Evolutionary conservation across 2,888 invertebrate species (phyloP), one percentile per base, ranked within the genome.

Genomic region (Sympetrum striolatum): DNA sequence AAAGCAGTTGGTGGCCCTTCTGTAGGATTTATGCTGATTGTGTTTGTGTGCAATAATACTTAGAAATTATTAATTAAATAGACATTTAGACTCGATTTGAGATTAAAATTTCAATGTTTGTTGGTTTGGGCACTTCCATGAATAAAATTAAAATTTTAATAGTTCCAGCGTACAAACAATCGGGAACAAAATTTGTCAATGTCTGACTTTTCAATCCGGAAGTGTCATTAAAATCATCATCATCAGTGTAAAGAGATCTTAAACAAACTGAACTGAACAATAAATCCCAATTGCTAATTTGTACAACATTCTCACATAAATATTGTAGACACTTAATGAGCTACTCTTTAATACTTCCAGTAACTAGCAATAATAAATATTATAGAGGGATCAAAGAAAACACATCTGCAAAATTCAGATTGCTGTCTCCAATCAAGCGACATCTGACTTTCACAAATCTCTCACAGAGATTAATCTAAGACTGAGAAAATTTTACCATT

Each of bases 221-320:
- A 86, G 37, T 73, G 35, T 60, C 31, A 22, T 37, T 35, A 35
- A 35, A 86, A 81, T 37, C 58, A 86, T n/a, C 58, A 86, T n/a
- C 86, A 86, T 58, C 58, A 58, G 15, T 22, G 22, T 10, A 60
- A 60, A 60, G 60, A 37, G 60, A 60, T 64, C 37, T 60, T 86
- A 37, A 37, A 86, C 25, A 31, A 39, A 86, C 18, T n/a, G 44
- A n/a, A 81, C 6, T 18, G 60, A 35, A 22, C 37, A 35, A 58
- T 1, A 60, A 22, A 37, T 37, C 22, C 60, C 58, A 60, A 86
- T 37, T n/a, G 12, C 18, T 86, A 35, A 8, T 86, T 60, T 60
- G 60, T 60, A 86, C 86, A 86, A 86, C 37, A 86, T 37, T 64
- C 60, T 86, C n/a, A n/a, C n/a, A 25, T 86, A 86, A 86, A 86